A percentile compares a stretch with the other conserved stretches of the same genome.
Evolutionary conservation across 2,113 vertebrate species (phyloP).

Genomic region (rat (Rattus norvegicus)): GRCr8 NC_086028.1:102459501-102460000

Average conservation of each 20-base stretch:
- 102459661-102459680: no score
- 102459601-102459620: background rate
- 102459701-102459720: background rate
- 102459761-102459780: no score
- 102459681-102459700: no score
- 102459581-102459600: accelerated
- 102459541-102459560: background rate
- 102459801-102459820: no score
- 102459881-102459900: background rate
- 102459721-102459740: background rate
- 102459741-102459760: background rate
- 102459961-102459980: no score
- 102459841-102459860: no score
- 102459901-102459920: background rate
- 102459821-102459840: background rate
- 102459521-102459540: background rate
- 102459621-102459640: background rate
- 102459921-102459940: no score
- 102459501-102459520: accelerated
- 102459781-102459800: no score
- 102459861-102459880: accelerated
- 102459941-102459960: no score
- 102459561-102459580: background rate
- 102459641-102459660: background rate
- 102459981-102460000: no score